Evolutionary conservation across 37 sponge, comb jelly and placozoan genomes (phyloP).

Genomic region (Chondrosia reniformis): DNA sequence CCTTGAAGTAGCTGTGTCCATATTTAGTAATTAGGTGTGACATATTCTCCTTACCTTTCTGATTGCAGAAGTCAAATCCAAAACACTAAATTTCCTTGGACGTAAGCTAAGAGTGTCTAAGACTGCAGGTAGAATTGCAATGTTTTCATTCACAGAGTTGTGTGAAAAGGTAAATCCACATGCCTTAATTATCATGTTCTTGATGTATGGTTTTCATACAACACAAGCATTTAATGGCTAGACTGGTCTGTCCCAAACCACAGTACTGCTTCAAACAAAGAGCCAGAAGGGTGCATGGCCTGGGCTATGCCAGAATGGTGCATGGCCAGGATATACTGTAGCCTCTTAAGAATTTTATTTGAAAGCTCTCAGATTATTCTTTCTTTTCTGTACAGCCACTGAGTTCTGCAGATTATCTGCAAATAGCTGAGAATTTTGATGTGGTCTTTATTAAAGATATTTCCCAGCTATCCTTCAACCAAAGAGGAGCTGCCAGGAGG

Average conservation of each 20-base stretch:
- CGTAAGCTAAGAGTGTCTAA: constrained; percentile 53
- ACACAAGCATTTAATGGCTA: no score
- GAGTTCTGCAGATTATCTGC: constrained; percentile 80
- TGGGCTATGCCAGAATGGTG: no score
- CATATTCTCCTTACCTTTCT: background rate
- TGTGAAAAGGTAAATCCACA: constrained; percentile 46
- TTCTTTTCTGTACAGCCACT: constrained; percentile 34
- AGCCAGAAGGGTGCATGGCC: no score
- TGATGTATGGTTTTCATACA: no score
- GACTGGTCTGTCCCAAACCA: no score
- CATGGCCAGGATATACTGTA: no score
- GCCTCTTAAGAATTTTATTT: no score
- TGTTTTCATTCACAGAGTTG: constrained; percentile 62
- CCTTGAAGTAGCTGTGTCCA: background rate
- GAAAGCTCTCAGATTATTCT: no score
- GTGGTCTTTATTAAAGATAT: constrained; percentile 65
- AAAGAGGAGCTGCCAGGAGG: constrained; percentile 56
- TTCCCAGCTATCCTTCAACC: constrained; percentile 57
- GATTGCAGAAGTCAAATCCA: constrained; percentile 18
- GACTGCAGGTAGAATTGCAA: constrained; percentile 39
- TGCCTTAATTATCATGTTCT: no score
- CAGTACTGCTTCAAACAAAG: no score
- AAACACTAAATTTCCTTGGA: constrained; percentile 54
- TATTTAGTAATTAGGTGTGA: background rate
- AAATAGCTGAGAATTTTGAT: constrained; percentile 53